phyloP scores from a whole-genome alignment of 2,113 vertebrate genomes.

The Pao palembangensis region DNA sequence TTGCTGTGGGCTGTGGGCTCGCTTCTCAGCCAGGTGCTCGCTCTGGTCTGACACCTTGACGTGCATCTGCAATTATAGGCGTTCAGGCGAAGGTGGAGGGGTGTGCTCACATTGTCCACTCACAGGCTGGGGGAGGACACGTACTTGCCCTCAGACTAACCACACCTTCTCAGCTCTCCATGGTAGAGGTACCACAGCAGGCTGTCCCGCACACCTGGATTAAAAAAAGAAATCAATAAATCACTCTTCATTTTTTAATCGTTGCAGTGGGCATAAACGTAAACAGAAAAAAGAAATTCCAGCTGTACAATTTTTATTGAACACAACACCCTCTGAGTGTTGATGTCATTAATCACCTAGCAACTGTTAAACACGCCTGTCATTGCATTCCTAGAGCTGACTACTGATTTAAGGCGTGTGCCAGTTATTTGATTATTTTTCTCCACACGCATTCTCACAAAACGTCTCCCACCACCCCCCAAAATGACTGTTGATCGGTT shows the following conservation, averaged over 20 bases:
- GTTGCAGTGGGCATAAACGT: too few species aligned
- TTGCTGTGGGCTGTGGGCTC: slow-evolving; percentile 3
- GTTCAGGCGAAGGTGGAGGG: neutral
- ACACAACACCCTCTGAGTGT: neutral
- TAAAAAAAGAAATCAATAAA: too few species aligned
- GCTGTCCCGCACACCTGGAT: too few species aligned
- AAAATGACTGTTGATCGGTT: too few species aligned
- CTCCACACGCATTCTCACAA: too few species aligned
- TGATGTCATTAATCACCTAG: too few species aligned
- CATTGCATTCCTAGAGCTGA: neutral
- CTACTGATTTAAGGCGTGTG: neutral
- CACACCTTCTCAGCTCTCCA: slow-evolving; percentile 21
- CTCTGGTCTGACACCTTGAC: neutral
- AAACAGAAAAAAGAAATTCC: too few species aligned
- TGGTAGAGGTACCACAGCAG: too few species aligned
- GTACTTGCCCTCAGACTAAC: slow-evolving; percentile 11
- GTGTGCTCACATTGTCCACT: slow-evolving; percentile 17
- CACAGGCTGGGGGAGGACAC: slow-evolving; percentile 8
- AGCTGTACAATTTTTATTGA: neutral
- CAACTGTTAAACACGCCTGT: too few species aligned
- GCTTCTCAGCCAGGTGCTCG: neutral
- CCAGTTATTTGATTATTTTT: neutral
- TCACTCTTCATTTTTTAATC: too few species aligned
- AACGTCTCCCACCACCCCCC: too few species aligned
- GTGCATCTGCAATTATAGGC: slow-evolving; percentile 13